These are phyloP conservation scores for Ptilorrhoa leucosticta DNA, from an alignment of 2,113 vertebrate genomes.

Conservation along the genomic window DNA sequence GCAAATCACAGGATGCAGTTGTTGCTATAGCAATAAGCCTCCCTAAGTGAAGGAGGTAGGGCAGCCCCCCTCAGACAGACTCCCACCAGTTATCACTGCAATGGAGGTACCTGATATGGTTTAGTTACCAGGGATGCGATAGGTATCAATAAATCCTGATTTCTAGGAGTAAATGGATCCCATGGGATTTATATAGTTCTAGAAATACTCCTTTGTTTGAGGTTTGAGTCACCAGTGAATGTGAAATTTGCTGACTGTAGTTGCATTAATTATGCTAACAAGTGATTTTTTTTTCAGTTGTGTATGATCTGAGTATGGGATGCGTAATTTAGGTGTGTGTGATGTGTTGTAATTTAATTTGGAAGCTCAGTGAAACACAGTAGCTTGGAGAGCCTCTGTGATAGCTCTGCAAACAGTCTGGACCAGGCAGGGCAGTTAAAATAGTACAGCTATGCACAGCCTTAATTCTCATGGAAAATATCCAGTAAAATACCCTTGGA, in stretches of 20 bases:
- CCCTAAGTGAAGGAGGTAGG: neutral
- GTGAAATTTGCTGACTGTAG: slow-evolving; percentile 10
- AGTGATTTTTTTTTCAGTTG: neutral
- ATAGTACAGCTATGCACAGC: neutral
- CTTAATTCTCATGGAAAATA: neutral
- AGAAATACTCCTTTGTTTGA: slow-evolving; percentile 4
- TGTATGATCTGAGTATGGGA: neutral
- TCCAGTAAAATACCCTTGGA: neutral
- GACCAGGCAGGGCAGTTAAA: neutral
- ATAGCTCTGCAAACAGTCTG: neutral
- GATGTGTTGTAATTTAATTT: neutral
- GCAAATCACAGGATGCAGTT: slow-evolving; percentile 25
- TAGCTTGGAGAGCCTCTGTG: neutral
- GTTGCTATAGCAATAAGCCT: slow-evolving; percentile 66
- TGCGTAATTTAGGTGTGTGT: neutral
- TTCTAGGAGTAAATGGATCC: neutral
- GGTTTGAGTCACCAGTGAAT: neutral
- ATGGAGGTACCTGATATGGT: neutral
- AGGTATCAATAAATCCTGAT: neutral
- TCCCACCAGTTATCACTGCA: neutral
- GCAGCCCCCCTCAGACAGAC: neutral
- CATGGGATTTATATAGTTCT: neutral
- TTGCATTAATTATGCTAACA: neutral
- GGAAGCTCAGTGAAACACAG: neutral
- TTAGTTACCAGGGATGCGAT: neutral